These are phyloP conservation scores for Halcyon leucocephala DNA, from an alignment of 2,797 vertebrate genomes.

Conservation along the genomic window DNA sequence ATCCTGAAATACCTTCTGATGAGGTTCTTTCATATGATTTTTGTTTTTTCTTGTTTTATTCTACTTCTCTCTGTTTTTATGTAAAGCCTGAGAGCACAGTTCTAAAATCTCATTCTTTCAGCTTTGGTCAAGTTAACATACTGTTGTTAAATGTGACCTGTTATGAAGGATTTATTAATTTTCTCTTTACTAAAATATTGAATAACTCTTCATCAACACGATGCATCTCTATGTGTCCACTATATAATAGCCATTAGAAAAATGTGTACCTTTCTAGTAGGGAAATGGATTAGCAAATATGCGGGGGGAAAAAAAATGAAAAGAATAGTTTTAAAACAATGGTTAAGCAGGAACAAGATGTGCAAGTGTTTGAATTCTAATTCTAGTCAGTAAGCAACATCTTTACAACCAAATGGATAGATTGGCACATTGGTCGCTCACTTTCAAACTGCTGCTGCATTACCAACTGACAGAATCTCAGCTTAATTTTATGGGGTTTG, in stretches of 20 bases:
- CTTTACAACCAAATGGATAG: neutral
- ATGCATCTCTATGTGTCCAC: neutral
- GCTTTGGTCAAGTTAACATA: constrained; percentile 19
- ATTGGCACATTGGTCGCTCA: fast-evolving
- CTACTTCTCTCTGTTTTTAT: constrained; percentile 20
- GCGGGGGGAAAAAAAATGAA: neutral
- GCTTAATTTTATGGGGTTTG: neutral
- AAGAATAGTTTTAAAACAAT: neutral
- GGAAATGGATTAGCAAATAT: neutral
- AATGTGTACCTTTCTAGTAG: neutral
- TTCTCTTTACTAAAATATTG: constrained; percentile 18
- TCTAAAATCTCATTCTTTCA: constrained; percentile 8
- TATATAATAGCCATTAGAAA: neutral
- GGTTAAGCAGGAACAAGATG: neutral
- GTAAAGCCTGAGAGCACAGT: neutral
- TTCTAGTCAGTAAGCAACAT: neutral
- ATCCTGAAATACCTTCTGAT: constrained; percentile 23
- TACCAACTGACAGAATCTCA: neutral
- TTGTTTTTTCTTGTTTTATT: neutral
- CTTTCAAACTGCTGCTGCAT: neutral
- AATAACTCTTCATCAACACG: neutral
- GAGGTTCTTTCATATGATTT: neutral
- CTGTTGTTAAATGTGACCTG: neutral
- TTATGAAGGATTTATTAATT: neutral
- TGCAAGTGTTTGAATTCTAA: neutral